These are phyloP conservation scores for Rallus limicola DNA, from an alignment of 2,113 vertebrate species.

Conservation along the genomic window DNA sequence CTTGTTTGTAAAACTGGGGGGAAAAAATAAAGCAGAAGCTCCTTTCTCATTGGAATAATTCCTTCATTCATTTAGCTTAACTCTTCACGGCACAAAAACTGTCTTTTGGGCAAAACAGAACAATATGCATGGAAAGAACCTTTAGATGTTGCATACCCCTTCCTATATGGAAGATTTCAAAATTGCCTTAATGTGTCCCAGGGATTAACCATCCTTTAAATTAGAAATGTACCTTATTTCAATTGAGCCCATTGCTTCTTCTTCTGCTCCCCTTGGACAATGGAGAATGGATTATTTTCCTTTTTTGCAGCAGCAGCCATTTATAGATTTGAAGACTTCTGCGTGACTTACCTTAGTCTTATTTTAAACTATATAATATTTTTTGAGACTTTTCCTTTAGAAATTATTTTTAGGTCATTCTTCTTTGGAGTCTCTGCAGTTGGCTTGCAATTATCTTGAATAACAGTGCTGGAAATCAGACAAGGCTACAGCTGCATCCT, in stretches of 20 bases:
- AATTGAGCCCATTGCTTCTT: neutral
- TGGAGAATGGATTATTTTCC: neutral
- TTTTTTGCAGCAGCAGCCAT: neutral
- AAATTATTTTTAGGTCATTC: neutral
- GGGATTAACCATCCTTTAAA: neutral
- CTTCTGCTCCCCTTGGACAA: neutral
- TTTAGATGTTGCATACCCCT: neutral
- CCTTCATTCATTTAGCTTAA: neutral
- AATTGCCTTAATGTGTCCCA: neutral
- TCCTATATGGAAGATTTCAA: neutral
- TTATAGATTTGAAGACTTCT: neutral
- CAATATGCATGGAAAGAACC: neutral
- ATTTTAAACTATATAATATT: neutral
- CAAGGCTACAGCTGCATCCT: neutral
- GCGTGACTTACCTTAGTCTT: neutral
- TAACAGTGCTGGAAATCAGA: neutral
- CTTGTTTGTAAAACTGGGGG: neutral
- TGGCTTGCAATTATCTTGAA: neutral
- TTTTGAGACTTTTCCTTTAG: neutral
- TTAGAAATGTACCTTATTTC: neutral
- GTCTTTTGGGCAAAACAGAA: neutral
- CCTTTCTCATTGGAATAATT: neutral
- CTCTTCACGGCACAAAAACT: neutral
- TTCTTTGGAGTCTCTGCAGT: neutral
- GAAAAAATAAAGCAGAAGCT: neutral